These are phyloP conservation scores for Monochamus alternatus DNA, from an alignment of 2,888 invertebrate genomes.

Conservation along the genomic window DNA sequence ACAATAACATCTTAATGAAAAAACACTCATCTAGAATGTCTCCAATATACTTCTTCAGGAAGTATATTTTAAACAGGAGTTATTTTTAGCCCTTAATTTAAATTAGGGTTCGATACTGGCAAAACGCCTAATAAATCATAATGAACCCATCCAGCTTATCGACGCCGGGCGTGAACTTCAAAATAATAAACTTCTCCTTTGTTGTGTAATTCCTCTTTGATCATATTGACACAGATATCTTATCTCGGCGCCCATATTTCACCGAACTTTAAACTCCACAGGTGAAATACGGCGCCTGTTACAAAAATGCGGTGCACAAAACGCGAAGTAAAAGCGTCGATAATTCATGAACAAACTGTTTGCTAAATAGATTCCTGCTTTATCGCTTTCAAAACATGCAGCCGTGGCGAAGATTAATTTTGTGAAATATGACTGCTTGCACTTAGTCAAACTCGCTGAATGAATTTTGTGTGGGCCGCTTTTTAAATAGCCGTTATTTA, in stretches of 20 bases:
- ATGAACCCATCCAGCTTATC: not conserved
- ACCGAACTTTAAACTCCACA: conserved; percentile 54
- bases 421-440: conserved; percentile 42
- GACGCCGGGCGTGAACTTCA: not conserved
- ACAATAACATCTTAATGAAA: no score
- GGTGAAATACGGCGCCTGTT: conserved; percentile 52
- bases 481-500: not conserved
- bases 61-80: no score
- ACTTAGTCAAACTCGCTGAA: conserved; percentile 1
- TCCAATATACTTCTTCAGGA: no score
- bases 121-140: not conserved
- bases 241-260: conserved; percentile 52
- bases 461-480: not conserved
- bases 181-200: conserved; percentile 15
- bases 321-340: conserved; percentile 38
- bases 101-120: not conserved
- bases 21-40: no score
- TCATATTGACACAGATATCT: conserved; percentile 51
- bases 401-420: conserved; percentile 43
- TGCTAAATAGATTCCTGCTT: conserved; percentile 37
- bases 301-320: conserved; percentile 45
- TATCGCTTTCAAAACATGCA: conserved; percentile 37
- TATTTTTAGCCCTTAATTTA: not conserved
- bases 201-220: conserved; percentile 38
- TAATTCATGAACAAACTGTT: conserved; percentile 35